Percentiles rank a stretch among this genome's conserved stretches.
Conservation (phyloP, 2,113 vertebrate species). For the Oxyura jamaicensis region DNA sequence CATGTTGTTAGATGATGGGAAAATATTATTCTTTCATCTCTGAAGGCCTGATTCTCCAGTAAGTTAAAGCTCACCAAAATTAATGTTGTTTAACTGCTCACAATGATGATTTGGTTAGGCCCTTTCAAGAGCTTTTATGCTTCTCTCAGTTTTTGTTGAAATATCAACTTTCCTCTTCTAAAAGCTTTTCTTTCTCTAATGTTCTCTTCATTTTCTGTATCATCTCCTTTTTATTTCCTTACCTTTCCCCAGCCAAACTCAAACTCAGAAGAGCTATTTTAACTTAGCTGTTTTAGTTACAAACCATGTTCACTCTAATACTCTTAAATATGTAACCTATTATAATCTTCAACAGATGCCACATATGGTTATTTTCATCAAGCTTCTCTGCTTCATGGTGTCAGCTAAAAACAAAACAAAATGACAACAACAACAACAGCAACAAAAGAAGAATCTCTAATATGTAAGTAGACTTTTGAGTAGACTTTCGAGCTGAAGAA, state of each 20-base stretch:
- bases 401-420: background rate
- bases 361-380: background rate
- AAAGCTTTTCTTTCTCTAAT: background rate
- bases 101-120: fast-evolving
- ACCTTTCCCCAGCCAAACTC: background rate
- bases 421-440: background rate
- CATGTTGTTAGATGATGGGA: background rate
- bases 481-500: background rate
- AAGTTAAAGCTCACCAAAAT: background rate
- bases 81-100: background rate
- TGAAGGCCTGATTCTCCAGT: background rate
- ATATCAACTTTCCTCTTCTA: background rate
- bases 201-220: background rate
- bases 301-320: background rate
- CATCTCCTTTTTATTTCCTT: background rate
- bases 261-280: background rate
- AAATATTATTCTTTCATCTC: background rate
- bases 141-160: background rate
- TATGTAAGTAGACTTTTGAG: background rate
- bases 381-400: background rate
- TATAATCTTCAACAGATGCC: background rate
- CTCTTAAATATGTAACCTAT: background rate
- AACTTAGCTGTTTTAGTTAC: background rate
- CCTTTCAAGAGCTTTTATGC: background rate
- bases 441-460: background rate